Base-by-base conservation (phyloP, 1,140 invertebrate genomes). In the Proctacanthus coquilletti region DNA sequence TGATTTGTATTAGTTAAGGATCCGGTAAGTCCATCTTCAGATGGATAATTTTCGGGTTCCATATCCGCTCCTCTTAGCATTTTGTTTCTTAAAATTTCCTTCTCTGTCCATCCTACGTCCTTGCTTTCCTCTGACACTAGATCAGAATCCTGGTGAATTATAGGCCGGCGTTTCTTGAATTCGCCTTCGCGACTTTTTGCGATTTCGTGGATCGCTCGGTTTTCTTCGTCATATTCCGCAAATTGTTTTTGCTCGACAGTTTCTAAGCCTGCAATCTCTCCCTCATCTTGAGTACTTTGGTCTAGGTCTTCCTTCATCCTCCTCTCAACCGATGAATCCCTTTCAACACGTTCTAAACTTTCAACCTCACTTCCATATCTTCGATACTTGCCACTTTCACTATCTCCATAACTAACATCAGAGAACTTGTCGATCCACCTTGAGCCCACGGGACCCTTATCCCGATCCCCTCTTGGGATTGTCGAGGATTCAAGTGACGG, bases 371-470 rank as follows among this genome's bases (percentile, higher is more conserved):
- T 51, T 34, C 53, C 42, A 8, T 53, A 60, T 2, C 54, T 47
- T 5, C 49, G 42, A 31, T 54, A 56, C 1, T 56, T 53, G 0
- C 53, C 58, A 29, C 58, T 52, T 21, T 54, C 54, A 21, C 65
- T 55, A 14, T 69, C 62, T 1, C 46, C 46, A 34, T 57, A 58
- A 38, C 56, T 61, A 17, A 60, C 51, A 38, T 63, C 58, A 2
- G 58, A 56, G 42, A 71, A 72, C 35, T 65, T 56, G 27, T 67
- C 62, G 0, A 61, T 48, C 69, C 69, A 71, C 13, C 58, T 53
- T 0, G 55, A 51, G n/a, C 58, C 55, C n/a, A 69, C 48, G 0
- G 63, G 50, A 1, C 56, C 49, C 8, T 49, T 53, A 31, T 52
- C 70, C 41, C 50, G 55, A 44, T 55, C 69, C 32, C 50, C 57